phyloP scores from a whole-genome alignment of 2,113 vertebrate genomes.

The Ceratotherium simum region DNA sequence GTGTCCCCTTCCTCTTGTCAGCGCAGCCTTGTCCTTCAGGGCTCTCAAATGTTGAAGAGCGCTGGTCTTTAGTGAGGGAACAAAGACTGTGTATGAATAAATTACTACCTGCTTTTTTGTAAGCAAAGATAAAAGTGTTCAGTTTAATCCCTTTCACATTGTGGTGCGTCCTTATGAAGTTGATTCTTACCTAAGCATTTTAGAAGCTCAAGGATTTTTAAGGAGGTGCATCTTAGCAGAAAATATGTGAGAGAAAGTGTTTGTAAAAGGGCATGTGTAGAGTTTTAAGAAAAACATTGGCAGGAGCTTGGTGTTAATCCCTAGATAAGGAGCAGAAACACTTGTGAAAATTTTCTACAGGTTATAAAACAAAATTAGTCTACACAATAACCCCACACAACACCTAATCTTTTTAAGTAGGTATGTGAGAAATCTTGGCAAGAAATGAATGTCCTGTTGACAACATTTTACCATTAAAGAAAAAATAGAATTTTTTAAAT shows the following conservation, averaged over 20 bases:
- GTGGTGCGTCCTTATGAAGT: background rate
- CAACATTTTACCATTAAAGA: conserved; percentile 10
- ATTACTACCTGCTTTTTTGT: conserved; percentile 66
- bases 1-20: background rate
- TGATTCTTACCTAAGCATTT: conserved; percentile 40
- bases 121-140: conserved; percentile 58
- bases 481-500: conserved; percentile 40
- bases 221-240: conserved; percentile 50
- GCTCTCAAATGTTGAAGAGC: background rate
- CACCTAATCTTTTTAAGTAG: conserved; percentile 54
- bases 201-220: conserved; percentile 37
- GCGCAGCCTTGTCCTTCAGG: background rate
- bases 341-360: conserved; percentile 67
- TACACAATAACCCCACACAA: background rate
- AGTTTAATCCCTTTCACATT: background rate
- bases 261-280: conserved; percentile 57
- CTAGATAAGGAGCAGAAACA: conserved; percentile 72
- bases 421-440: conserved; percentile 59
- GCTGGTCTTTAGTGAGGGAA: conserved; percentile 33
- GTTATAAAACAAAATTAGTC: conserved; percentile 73
- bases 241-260: conserved; percentile 61
- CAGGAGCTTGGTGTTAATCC: conserved; percentile 70
- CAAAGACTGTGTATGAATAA: conserved; percentile 54
- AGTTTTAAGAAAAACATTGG: conserved; percentile 69
- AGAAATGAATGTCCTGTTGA: conserved; percentile 26